Percentiles rank a stretch among this genome's conserved stretches.
phyloP scores from a whole-genome alignment of 2,797 vertebrate species.

The Lithobates sylvaticus region DNA sequence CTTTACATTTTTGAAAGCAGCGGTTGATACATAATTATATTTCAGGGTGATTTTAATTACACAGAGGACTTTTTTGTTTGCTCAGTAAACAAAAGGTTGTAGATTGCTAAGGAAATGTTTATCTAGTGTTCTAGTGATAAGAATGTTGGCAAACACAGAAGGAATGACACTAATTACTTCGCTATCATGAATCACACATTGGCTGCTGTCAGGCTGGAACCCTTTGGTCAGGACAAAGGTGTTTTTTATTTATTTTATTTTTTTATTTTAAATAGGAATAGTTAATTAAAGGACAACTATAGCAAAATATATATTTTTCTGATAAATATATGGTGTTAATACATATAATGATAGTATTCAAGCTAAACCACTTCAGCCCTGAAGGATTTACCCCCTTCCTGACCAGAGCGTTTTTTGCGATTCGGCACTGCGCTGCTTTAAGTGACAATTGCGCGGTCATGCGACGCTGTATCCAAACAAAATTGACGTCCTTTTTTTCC shows the following conservation, averaged over 20 bases:
- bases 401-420: no score
- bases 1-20: background rate
- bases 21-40: background rate
- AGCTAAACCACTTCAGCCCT: no score
- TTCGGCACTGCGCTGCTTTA: no score
- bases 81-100: conserved; percentile 23
- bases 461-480: no score
- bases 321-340: no score
- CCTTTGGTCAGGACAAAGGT: background rate
- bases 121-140: conserved; percentile 37
- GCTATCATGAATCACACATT: background rate
- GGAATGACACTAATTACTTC: conserved; percentile 27
- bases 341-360: no score
- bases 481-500: no score
- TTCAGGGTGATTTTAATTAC: background rate
- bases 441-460: no score
- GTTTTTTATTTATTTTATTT: background rate
- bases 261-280: background rate
- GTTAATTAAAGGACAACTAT: background rate
- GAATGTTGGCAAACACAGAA: conserved; percentile 27
- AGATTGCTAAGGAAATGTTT: conserved; percentile 18
- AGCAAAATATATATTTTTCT: no score
- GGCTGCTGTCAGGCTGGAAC: background rate
- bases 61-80: conserved; percentile 20
- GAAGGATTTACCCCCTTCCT: no score